Evolutionary conservation across 2,113 vertebrate genomes (phyloP).

Genomic region (Ivindomyrus marchei): DNA sequence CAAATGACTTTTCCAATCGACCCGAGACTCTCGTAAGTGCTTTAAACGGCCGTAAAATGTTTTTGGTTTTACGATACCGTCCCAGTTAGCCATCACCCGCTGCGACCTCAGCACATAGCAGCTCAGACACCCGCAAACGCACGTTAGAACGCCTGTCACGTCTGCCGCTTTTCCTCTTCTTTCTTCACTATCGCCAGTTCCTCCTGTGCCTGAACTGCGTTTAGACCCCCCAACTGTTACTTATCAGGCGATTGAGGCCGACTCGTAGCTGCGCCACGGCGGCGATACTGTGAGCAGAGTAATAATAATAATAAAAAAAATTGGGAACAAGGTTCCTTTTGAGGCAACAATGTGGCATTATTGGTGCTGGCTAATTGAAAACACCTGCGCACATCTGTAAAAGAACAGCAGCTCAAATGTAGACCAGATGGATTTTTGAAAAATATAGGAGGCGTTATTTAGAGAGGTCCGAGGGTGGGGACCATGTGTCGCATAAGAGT

Average conservation of each 20-base stretch:
- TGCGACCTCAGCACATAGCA: neutral
- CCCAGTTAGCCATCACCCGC: neutral
- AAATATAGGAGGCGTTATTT: neutral
- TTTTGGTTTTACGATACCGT: neutral
- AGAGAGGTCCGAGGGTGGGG: neutral
- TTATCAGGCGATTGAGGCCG: neutral
- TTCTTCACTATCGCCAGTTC: neutral
- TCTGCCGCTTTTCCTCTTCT: neutral
- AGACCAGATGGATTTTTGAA: conserved; percentile 14
- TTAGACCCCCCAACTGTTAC: neutral
- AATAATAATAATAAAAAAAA: neutral
- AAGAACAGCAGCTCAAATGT: neutral
- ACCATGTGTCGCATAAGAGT: neutral
- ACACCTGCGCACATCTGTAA: conserved; percentile 3
- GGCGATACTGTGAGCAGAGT: neutral
- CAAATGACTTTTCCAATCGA: neutral
- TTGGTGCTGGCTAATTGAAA: conserved; percentile 7
- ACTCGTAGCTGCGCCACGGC: neutral
- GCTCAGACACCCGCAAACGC: neutral
- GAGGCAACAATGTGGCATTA: conserved; percentile 5
- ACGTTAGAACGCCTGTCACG: neutral
- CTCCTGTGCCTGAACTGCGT: neutral
- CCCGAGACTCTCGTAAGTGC: neutral
- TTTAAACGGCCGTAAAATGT: neutral
- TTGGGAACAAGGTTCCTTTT: neutral